Base-by-base conservation (phyloP, 2,797 vertebrate species). In the Alca torda region DNA sequence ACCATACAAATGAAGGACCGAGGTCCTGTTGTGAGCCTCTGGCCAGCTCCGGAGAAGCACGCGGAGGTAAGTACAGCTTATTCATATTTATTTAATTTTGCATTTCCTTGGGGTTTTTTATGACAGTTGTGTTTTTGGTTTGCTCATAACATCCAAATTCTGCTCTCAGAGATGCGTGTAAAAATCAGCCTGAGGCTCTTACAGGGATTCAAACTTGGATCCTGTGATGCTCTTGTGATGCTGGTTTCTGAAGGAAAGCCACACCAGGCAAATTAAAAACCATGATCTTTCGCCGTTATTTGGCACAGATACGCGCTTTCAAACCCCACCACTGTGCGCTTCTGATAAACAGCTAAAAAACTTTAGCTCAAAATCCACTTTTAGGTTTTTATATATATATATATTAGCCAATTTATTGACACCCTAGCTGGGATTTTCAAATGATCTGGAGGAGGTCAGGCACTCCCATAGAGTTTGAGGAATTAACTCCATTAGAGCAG, bases 1-100 rank as follows among this genome's bases (percentile, higher is more conserved):
- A 97, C 99, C 53, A 90, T 98, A 90, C 99, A 99, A 97, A 98
- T 99, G 96, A 99, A 99, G 98, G 99, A 99, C 97, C 98, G 98
- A 76, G 99, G 99, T 35, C 98, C 99, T 4, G 98, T 99, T 15
- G 99, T 99, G 93, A 99, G 98, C 96, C 97, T 99, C 59, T 99
- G 99, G 99, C 99, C 99, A 39, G 85, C 95, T 75, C 90, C 97
- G 7, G 97, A 96, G 63, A 99, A 98, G 74, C 97, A 98, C 9
- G 35, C 96, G 1, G 97, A 98, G 98, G 99, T 99, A 97, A 97
- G 98, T 45, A 31, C 57, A 79, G 23, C 13, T 46, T 67, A 25
- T 50, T 56, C 0, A 0, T 51, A 48, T 76, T 53, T 50, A 70
- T 46, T 82, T 33, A 48, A 13, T 14, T 76, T 86, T 63, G 5